Evolutionary conservation across 1,140 invertebrate species (phyloP), one percentile per base, ranked within the genome.

Genomic region (Drosophila arawakana): DNA sequence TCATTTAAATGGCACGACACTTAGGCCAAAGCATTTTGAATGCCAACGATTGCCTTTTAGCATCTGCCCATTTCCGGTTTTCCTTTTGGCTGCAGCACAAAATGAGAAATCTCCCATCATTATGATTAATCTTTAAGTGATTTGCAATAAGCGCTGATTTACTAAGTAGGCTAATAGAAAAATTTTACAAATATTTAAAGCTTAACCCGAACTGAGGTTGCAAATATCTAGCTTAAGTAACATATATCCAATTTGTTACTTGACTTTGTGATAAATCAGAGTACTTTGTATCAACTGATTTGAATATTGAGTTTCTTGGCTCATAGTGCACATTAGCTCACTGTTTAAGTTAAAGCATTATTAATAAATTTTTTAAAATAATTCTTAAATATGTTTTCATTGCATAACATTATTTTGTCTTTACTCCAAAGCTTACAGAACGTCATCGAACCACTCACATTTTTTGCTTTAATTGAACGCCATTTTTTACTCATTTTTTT

Each of bases 1-100:
- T 88, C 84, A 88, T 88, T 88, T 88, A 88, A 88, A 89, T 89
- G 80, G 70, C 69, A 80, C 76, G 69, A 83, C 73, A 77, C 76
- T 73, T 55, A 61, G 71, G 71, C 65, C 63, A 76, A 67, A 47
- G 75, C 81, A 80, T 83, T 83, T 72, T 58, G 69, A 86, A 72
- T 58, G 78, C 79, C 71, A 79, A 80, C 75, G 83, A 60, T 77
- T 88, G 68, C 77, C 62, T 67, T 78, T 75, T 78, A 63, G 65
- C 72, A 66, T 57, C 72, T 70, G 47, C 54, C 72, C 35, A 41
- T 43, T 55, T 67, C 18, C 63, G 46, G 55, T 41, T 39, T 10
- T n/a, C 25, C 43, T 66, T 41, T 21, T 13, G 34, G n/a, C 11
- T 13, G 9, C 30, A 11, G 25, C 18, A 37, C 25, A 39, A 65